Base-by-base conservation (phyloP, 1,140 invertebrate genomes). In the Drosophila aff. region DNA sequence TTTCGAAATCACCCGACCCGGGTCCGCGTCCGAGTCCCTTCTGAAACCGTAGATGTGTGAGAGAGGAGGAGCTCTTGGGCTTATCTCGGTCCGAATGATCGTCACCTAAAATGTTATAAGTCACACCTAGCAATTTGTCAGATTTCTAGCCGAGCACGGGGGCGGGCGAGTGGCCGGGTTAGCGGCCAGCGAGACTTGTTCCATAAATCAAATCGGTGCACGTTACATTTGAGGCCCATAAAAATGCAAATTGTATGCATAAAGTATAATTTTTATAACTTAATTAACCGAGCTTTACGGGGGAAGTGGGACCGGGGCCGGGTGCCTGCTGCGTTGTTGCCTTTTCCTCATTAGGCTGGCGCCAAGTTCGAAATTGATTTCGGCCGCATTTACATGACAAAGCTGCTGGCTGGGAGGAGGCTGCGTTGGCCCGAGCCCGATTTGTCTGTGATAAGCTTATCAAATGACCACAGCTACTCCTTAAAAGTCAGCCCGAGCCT, bases 191-290 rank as follows among this genome's bases (percentile, higher is more conserved):
- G 57, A 23, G 50, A 41, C 61, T 49, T 46, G 53, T 36, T 60
- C 64, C 47, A 79, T 81, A 86, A 85, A 85, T 85, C 82, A 86
- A 78, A 69, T 66, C 84, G 66, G 68, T 59, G 73, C 81, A 89
- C 52, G 81, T 87, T 84, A 84, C 78, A 90, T 90, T 89, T 89
- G 84, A 63, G 65, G 74, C 57, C 73, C 67, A 89, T 89, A 90
- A 89, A 89, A 89, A 89, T 89, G 84, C 84, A 89, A 89, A 89
- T 89, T 76, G 66, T 90, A 89, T 89, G 85, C 85, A 89, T 90
- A 90, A 89, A 89, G 67, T 89, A 89, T 90, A 90, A 90, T 89
- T 89, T 89, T 89, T 89, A 90, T 89, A 89, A 89, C 85, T 89
- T 79, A 89, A 89, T 89, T 89, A 90, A 89, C 36, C 52, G 72